Percentiles rank a stretch among this genome's conserved stretches.
Conservation (phyloP, 2,113 vertebrate genomes). For the Phycodurus eques region DNA sequence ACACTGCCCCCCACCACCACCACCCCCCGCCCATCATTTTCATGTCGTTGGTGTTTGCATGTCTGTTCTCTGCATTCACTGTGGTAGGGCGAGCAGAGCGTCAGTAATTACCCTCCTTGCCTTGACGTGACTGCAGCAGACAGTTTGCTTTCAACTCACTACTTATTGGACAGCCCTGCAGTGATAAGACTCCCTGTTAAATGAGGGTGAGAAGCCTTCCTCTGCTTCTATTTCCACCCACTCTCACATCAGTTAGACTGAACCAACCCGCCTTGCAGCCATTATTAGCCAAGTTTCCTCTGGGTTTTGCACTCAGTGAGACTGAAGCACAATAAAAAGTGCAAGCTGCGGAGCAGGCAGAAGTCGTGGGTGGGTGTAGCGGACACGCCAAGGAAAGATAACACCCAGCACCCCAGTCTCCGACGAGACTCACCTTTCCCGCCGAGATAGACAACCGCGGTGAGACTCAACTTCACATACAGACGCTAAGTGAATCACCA, state of each 20-base stretch:
- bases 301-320: slow-evolving; percentile 15
- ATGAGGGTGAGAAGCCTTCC: slow-evolving; percentile 24
- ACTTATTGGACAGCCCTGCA: slow-evolving; percentile 34
- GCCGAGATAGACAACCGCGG: too few species aligned
- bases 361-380: not conserved
- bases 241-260: slow-evolving; percentile 56
- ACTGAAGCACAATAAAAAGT: slow-evolving; percentile 7
- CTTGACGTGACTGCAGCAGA: slow-evolving; percentile 18
- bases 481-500: too few species aligned
- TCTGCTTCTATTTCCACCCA: slow-evolving; percentile 24
- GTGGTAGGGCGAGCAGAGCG: not conserved
- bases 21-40: too few species aligned
- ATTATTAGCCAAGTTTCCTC: slow-evolving; percentile 60
- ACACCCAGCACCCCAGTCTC: too few species aligned
- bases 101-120: slow-evolving; percentile 12
- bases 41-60: too few species aligned
- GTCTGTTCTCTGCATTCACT: too few species aligned
- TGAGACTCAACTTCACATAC: too few species aligned
- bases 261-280: slow-evolving; percentile 58
- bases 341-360: slow-evolving; percentile 11
- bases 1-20: too few species aligned
- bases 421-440: too few species aligned
- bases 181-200: slow-evolving; percentile 39
- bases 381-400: too few species aligned
- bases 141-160: slow-evolving; percentile 17